Evolutionary conservation across 2,113 vertebrate genomes (phyloP).

Genomic region (Hippocampus comes): DNA sequence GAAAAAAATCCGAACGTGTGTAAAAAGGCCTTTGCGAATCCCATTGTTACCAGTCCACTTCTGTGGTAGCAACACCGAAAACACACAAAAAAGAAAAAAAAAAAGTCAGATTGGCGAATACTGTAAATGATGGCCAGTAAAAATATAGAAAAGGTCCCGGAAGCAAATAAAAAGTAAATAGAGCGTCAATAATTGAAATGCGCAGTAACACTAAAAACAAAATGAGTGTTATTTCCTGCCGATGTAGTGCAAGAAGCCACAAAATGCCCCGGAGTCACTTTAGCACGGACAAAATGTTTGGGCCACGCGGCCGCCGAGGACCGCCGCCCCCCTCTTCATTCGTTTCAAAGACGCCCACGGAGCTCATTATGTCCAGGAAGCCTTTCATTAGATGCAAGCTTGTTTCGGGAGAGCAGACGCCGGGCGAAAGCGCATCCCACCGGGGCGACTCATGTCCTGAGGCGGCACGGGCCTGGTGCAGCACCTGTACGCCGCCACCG

Average conservation of each 20-base stretch:
- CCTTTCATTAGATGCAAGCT: constrained; percentile 52
- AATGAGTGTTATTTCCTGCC: background rate
- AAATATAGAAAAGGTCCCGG: background rate
- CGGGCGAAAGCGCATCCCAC: constrained; percentile 7
- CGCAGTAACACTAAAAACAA: background rate
- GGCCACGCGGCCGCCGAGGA: constrained; percentile 39
- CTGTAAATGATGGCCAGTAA: too few relatives aligned
- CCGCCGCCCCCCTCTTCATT: constrained; percentile 54
- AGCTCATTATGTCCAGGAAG: constrained; percentile 47
- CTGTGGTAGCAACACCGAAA: too few relatives aligned
- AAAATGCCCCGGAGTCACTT: constrained; percentile 26
- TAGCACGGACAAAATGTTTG: constrained; percentile 44
- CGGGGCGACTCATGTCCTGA: constrained; percentile 20
- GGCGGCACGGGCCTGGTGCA: constrained; percentile 9
- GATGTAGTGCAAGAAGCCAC: background rate
- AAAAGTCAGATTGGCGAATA: background rate
- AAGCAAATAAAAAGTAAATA: background rate
- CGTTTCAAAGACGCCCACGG: constrained; percentile 52
- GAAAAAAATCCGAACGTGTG: too few relatives aligned
- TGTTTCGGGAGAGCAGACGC: constrained; percentile 13
- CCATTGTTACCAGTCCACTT: too few relatives aligned
- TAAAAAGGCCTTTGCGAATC: too few relatives aligned
- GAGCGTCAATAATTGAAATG: background rate
- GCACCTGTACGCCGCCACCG: constrained; percentile 31
- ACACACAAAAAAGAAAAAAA: background rate